Evolutionary conservation across 2,797 vertebrate genomes (phyloP), one percentile per base, ranked within the genome.

Genomic region (Rhodeus uyekii): DNA sequence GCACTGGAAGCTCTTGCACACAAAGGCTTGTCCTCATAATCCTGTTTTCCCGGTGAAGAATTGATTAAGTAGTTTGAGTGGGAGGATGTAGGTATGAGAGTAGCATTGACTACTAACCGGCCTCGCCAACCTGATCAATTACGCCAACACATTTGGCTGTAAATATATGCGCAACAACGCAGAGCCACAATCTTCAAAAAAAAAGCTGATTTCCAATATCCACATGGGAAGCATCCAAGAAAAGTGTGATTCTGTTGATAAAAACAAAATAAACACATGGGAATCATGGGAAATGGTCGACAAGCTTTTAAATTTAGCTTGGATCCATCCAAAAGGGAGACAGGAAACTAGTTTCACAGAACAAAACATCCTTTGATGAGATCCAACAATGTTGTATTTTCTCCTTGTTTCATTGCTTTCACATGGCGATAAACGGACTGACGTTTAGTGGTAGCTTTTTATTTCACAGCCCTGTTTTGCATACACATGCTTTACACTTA

Each of bases 21-120:
- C 58, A 81, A 24, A 77, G 27, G 42, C 58, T 78, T 65, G 10
- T 67, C 53, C 68, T 87, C 68, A 72, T 89, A 60, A 78, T 82
- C 58, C 38, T 39, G 69, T 89, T 87, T 85, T 67, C 58, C 83
- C 80, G 63, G 79, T 81, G 24, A n/a, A 79, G 63, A 76, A 86
- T 80, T 55, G 22, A 83, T 82, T 81, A 78, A 64, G 68, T 67
- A 72, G 67, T 69, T 76, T 36, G 24, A 55, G 48, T 19, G 55
- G 75, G 64, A 84, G 61, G 34, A 63, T 69, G 58, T 61, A 27
- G 67, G 77, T 71, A 76, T 75, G 78, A 81, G 42, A 16, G 44
- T 14, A 36, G 29, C 73, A 68, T 76, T 36, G 73, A 76, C 73
- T 24, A 42, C 24, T 42, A 42, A 29, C 16, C 2, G 8, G 8